Base-by-base conservation (phyloP, 2,797 vertebrate genomes). In the Alfaro cultratus region DNA sequence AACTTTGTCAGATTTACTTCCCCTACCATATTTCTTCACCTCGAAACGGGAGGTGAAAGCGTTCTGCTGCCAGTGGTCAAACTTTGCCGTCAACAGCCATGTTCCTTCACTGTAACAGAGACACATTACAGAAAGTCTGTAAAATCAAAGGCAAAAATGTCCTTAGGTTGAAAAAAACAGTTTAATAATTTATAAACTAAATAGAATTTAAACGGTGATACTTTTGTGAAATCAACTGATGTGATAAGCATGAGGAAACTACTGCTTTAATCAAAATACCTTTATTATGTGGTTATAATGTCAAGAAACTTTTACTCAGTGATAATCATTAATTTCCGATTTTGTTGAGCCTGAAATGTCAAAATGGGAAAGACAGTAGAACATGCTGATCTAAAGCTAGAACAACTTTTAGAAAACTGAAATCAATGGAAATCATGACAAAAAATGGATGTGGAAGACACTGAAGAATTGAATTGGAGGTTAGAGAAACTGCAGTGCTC, bases 21-120 rank as follows among this genome's bases (percentile, higher is more conserved):
- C 85, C 93, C 0, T 81, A 96, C 96, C 94, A 0, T 95, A 95
- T 87, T 95, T 96, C 81, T 95, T 96, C 79, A 96, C 96, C 78
- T 95, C 86, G 71, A 96, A 96, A 23, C 85, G 82, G 49, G 93
- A 57, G 74, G 41, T 94, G 83, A 95, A 96, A 0, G 80, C 90
- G 88, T 95, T 96, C 78, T 95, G 92, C 79, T 89, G 70, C 93
- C 86, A 85, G 80, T 95, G 73, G 84, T 95, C 93, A 36, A 96
- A 95, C 83, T 92, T 95, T 15, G 94, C 94, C 0, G 77, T 90
- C 76, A 95, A 51, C 7, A 74, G 89, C 96, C 96, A 96, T 0
- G 4, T 90, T 60, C 96, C 96, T 82, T 96, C 95, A 74, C 96
- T 96, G 84, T 5, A 31, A 68, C 16, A 80, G 10, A 80, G 36